Base-by-base conservation (phyloP, 2,888 invertebrate genomes). In the Amphipyra berbera region DNA sequence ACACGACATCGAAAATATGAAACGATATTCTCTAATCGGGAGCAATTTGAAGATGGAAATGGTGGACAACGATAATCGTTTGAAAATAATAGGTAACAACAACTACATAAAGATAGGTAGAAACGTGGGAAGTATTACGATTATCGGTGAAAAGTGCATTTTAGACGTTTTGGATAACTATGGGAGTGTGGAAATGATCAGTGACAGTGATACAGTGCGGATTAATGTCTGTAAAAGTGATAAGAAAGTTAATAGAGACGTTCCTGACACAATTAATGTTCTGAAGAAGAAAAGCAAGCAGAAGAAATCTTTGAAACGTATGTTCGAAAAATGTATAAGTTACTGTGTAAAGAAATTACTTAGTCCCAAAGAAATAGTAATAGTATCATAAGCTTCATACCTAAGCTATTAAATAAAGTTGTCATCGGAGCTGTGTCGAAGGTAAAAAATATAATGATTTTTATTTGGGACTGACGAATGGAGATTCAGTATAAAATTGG, bases 11-110 rank as follows among this genome's bases (percentile, higher is more conserved):
- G 46, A 15, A 61, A 81, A 56, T 48, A 88, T 87, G 85, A 86
- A 88, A 76, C 84, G 82, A 56, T 86, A 85, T 69, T 68, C 74
- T 5, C 45, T 89, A 12, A 65, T 78, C 12, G 88, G 87, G 9
- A 84, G 81, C 60, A 83, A 87, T 69, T 76, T 88, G 57, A 78
- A 78, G 47, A 82, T 89, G 73, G 82, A 83, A 56, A 78, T 88
- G 70, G 62, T 62, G 2, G 77, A 83, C 58, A 89, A 89, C 67
- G 72, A 72, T 41, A 70, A 82, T 55, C 71, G 63, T n/a, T 66
- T 88, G 47, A 82, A 81, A 61, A 85, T 89, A 48, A 68, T 85
- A 38, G 89, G 89, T 6, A 75, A 85, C 46, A 84, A 87, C 59
- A 89, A 87, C 62, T 73, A 74, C 37, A 80, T 89, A n/a, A 82